Percentiles rank a stretch among this genome's conserved stretches.
Evolutionary conservation across 2,888 invertebrate species (phyloP).

Genomic region (Trichacis sp.): DNA sequence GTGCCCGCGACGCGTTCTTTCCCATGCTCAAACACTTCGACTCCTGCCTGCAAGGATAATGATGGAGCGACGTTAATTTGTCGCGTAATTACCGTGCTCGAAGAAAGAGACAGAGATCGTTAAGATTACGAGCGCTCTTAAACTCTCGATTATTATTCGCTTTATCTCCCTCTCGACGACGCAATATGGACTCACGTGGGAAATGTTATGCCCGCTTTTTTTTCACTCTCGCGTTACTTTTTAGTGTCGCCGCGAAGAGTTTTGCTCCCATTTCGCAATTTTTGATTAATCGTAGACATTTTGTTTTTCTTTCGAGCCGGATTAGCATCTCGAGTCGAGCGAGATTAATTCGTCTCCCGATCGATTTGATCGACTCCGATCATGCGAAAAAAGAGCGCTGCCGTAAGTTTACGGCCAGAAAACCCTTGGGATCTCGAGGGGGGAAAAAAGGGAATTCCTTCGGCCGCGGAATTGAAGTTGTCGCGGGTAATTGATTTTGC

Average conservation of each 20-base stretch:
- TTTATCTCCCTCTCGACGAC: neutral
- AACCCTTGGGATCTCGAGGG: no score
- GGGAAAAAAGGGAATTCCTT: no score
- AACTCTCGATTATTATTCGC: conserved; percentile 10
- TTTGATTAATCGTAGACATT: neutral
- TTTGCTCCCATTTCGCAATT: neutral
- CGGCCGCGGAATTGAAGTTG: no score
- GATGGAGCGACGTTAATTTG: conserved; percentile 6
- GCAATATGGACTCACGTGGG: neutral
- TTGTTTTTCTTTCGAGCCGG: neutral
- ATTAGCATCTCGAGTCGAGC: neutral
- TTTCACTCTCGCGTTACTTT: neutral
- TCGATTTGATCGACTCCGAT: neutral
- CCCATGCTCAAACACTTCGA: conserved; percentile 6
- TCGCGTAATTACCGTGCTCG: conserved; percentile 1
- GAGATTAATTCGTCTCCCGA: neutral
- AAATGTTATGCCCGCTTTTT: neutral
- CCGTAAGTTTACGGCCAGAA: no score
- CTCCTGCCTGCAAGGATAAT: neutral
- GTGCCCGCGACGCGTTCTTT: neutral
- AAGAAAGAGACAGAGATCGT: conserved; percentile 9
- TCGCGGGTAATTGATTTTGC: neutral
- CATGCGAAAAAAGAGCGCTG: neutral
- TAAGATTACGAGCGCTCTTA: neutral
- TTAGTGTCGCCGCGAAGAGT: neutral